phyloP scores from a whole-genome alignment of 2,797 vertebrate species.

The Leucoraja ocellata region DNA sequence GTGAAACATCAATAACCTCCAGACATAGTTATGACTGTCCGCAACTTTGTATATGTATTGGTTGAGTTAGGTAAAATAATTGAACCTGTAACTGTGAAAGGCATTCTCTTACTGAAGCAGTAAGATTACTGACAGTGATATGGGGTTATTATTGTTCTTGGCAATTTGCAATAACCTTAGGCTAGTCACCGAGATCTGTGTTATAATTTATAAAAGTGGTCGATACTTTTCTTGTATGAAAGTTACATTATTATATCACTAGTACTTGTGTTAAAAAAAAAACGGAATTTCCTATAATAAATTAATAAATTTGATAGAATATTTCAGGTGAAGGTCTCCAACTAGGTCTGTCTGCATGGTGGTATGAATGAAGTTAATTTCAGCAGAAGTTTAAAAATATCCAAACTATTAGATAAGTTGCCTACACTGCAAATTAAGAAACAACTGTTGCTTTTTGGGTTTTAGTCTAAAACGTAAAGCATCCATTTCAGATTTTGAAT shows the following conservation, averaged over 20 bases:
- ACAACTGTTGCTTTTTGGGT: background rate
- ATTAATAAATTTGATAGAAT: background rate
- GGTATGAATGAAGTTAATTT: background rate
- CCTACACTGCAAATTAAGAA: background rate
- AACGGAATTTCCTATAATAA: background rate
- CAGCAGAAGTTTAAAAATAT: background rate
- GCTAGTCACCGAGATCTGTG: too few species aligned
- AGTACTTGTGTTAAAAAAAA: background rate
- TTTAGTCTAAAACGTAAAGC: background rate
- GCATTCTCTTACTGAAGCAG: background rate
- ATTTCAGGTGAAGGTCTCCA: background rate
- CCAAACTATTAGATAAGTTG: background rate
- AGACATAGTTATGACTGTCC: too few species aligned
- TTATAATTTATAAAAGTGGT: background rate
- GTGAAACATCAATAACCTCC: background rate
- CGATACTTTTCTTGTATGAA: background rate
- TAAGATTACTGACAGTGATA: background rate
- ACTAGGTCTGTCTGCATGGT: background rate
- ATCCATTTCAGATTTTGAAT: background rate
- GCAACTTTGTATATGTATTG: background rate
- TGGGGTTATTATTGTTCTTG: background rate
- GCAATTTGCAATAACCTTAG: constrained; percentile 4
- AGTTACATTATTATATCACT: background rate
- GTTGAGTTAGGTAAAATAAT: background rate
- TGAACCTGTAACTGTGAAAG: background rate